Percentiles rank a stretch among this genome's conserved stretches.
Conservation (phyloP, 2,113 vertebrate genomes). For the Chamaetylas fuelleborni region DNA sequence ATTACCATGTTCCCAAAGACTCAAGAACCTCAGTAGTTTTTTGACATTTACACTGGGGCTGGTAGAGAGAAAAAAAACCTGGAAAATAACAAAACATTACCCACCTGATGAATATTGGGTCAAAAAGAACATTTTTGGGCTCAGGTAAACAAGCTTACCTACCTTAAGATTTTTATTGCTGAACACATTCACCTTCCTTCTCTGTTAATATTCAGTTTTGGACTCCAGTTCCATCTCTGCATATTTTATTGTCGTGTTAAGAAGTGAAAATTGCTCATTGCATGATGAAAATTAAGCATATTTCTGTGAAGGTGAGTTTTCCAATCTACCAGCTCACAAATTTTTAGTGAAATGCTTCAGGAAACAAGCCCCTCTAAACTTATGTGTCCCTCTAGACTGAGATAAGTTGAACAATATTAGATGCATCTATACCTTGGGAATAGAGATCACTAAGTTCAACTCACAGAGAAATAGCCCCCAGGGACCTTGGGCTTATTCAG, state of each 20-base stretch:
- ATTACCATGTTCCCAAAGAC: not conserved
- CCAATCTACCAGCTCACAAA: not conserved
- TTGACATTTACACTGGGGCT: not conserved
- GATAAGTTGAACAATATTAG: conserved; percentile 34
- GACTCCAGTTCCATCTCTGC: not conserved
- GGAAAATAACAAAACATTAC: not conserved
- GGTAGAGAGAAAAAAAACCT: not conserved
- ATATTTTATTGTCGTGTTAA: not conserved
- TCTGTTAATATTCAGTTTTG: not conserved
- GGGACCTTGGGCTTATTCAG: not conserved
- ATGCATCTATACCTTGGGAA: conserved; percentile 51
- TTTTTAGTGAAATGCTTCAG: conserved; percentile 8
- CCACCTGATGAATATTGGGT: not conserved
- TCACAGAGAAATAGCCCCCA: conserved; percentile 8
- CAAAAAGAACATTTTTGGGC: not conserved
- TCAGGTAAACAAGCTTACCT: not conserved
- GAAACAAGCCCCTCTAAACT: not conserved
- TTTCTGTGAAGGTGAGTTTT: conserved; percentile 8
- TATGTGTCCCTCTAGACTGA: conserved; percentile 51
- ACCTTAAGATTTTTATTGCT: not conserved
- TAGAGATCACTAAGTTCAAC: conserved; percentile 42
- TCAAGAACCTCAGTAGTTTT: not conserved
- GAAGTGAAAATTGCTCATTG: not conserved
- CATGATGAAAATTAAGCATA: not conserved
- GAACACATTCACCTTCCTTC: not conserved